Conservation (phyloP, 2,797 vertebrate genomes). For the Galagoides demidoff region DNA sequence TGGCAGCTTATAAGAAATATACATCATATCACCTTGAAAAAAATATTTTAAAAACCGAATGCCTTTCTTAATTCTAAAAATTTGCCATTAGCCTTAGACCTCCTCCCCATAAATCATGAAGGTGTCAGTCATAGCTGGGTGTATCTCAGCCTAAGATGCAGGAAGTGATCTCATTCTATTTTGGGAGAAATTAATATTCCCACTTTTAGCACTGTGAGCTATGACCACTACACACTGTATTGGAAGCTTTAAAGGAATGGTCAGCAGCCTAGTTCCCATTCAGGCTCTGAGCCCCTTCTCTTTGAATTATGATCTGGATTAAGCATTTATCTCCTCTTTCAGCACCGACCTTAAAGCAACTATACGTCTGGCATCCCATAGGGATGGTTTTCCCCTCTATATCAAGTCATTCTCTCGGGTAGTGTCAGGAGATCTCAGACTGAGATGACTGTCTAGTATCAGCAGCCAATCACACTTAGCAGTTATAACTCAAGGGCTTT, state of each 20-base stretch:
- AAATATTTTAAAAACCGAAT: slow-evolving; percentile 48
- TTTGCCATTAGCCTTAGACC: not conserved
- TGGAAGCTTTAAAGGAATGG: not conserved
- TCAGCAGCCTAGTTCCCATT: not conserved
- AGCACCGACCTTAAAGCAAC: not conserved
- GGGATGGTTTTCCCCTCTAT: not conserved
- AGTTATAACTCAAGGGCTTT: not conserved
- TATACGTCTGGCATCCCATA: not conserved
- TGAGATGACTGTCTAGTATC: not conserved
- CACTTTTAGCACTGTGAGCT: not conserved
- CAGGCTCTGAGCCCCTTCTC: not conserved
- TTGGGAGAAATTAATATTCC: not conserved
- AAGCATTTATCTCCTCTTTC: not conserved
- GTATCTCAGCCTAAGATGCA: not conserved
- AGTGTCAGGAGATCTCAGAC: not conserved
- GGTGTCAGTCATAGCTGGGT: not conserved
- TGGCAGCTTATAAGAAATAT: not conserved
- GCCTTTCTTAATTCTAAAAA: not conserved
- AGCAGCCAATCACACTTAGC: not conserved
- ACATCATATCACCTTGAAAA: not conserved
- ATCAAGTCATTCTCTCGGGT: not conserved
- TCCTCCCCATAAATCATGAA: not conserved
- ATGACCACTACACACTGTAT: not conserved
- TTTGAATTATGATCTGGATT: not conserved
- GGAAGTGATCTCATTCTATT: not conserved